Percentiles rank a stretch among this genome's conserved stretches.
phyloP scores from a whole-genome alignment of 1,140 invertebrate genomes.

The Bradynema listronoti region DNA sequence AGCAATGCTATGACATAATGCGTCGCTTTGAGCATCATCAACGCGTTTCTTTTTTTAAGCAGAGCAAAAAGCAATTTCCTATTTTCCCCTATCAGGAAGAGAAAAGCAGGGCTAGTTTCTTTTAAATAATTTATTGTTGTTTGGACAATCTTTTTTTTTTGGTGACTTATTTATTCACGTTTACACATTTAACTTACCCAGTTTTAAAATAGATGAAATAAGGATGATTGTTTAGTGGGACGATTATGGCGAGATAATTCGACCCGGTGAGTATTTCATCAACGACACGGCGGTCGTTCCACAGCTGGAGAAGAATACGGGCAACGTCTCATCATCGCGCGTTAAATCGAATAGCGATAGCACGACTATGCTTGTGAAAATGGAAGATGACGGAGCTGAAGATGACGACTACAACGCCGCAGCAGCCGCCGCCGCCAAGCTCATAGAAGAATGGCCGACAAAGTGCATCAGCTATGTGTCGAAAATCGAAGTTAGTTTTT shows the following conservation, averaged over 20 bases:
- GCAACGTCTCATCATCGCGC: too few species aligned
- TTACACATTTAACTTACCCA: too few species aligned
- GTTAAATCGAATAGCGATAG: too few species aligned
- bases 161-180: too few species aligned
- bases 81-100: slow-evolving; percentile 94
- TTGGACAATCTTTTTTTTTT: too few species aligned
- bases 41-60: slow-evolving; percentile 32
- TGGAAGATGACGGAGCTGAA: slow-evolving; percentile 30
- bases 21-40: slow-evolving; percentile 37
- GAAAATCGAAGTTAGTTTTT: slow-evolving; percentile 33
- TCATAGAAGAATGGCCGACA: slow-evolving; percentile 56
- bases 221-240: slow-evolving; percentile 60
- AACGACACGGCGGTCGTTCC: slow-evolving; percentile 29
- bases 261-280: slow-evolving; percentile 54
- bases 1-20: slow-evolving; percentile 46
- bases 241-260: slow-evolving; percentile 56
- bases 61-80: slow-evolving; percentile 84
- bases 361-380: slow-evolving; percentile 23
- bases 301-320: slow-evolving; percentile 22
- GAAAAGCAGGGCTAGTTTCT: slow-evolving; percentile 79
- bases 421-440: background rate
- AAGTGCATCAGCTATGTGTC: slow-evolving; percentile 64
- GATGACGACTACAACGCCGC: slow-evolving; percentile 22
- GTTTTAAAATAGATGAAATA: slow-evolving; percentile 59
- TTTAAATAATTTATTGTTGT: too few species aligned